These are phyloP conservation scores for Gymnopithys bicolor DNA, from an alignment of 2,797 vertebrate genomes.

Conservation along the genomic window DNA sequence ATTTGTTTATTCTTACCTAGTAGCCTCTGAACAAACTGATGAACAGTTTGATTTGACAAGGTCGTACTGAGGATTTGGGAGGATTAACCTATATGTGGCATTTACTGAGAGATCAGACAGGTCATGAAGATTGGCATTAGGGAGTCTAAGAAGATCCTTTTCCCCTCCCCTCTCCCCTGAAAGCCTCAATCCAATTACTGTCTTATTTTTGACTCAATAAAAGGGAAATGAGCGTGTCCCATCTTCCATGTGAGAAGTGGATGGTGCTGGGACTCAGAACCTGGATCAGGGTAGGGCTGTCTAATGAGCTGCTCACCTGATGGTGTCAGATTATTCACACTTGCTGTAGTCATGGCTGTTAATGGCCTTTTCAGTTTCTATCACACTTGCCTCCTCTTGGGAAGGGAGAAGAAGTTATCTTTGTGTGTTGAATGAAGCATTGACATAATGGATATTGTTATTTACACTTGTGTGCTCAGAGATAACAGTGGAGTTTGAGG, in stretches of 20 bases:
- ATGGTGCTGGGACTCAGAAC: neutral
- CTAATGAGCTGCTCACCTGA: neutral
- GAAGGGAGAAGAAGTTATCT: neutral
- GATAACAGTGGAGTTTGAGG: neutral
- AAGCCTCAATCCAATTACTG: constrained; percentile 85
- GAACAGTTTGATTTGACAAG: constrained; percentile 64
- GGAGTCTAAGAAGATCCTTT: constrained; percentile 73
- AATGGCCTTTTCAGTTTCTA: neutral
- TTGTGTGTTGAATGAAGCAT: neutral
- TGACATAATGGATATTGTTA: constrained; percentile 6
- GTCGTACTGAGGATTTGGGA: constrained; percentile 78
- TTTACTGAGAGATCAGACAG: constrained; percentile 70
- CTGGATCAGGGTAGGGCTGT: neutral
- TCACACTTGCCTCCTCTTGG: neutral
- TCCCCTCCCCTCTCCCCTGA: constrained; percentile 76
- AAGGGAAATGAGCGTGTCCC: constrained; percentile 11
- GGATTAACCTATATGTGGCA: constrained; percentile 84
- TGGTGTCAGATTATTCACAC: neutral
- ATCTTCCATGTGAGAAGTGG: neutral
- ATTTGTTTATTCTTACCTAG: constrained; percentile 46
- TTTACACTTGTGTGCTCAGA: neutral
- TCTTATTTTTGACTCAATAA: constrained; percentile 81
- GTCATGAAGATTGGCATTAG: constrained; percentile 84
- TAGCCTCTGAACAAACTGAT: constrained; percentile 32
- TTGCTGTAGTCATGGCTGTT: neutral